phyloP scores from a whole-genome alignment of 2,888 invertebrate genomes.

The Mesorhabditis belari region DNA sequence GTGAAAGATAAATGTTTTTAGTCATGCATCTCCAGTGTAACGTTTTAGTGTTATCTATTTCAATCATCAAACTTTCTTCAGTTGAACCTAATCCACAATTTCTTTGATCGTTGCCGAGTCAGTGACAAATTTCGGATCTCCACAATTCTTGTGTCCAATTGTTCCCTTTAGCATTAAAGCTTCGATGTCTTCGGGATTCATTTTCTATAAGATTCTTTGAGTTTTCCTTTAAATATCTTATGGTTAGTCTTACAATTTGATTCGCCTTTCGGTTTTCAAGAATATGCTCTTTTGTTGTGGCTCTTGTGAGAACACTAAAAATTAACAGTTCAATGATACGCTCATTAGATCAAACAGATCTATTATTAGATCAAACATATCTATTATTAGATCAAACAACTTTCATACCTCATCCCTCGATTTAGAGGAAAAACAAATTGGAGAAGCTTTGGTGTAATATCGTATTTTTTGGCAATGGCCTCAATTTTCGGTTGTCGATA shows the following conservation, averaged over 20 bases:
- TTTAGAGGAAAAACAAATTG: not conserved
- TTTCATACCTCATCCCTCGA: not conserved
- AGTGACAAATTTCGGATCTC: not conserved
- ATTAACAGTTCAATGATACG: no score
- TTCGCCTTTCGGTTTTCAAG: not conserved
- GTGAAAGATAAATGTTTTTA: not conserved
- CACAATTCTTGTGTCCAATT: not conserved
- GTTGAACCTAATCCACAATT: not conserved
- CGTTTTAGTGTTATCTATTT: no score
- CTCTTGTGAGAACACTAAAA: not conserved
- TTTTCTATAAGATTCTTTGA: not conserved
- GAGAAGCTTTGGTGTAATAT: not conserved
- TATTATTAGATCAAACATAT: no score
- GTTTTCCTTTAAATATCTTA: not conserved
- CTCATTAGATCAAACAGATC: no score
- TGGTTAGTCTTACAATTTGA: not conserved
- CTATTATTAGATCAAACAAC: no score
- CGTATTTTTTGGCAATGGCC: slow-evolving; percentile 58
- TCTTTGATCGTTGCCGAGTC: not conserved
- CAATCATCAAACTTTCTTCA: not conserved
- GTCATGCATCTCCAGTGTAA: no score
- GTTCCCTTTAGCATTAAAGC: not conserved
- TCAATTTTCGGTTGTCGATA: no score
- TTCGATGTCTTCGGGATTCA: not conserved
- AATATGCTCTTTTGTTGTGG: not conserved